Base-by-base conservation (phyloP, 2,113 vertebrate species). In the human (Homo sapiens) region DNA sequence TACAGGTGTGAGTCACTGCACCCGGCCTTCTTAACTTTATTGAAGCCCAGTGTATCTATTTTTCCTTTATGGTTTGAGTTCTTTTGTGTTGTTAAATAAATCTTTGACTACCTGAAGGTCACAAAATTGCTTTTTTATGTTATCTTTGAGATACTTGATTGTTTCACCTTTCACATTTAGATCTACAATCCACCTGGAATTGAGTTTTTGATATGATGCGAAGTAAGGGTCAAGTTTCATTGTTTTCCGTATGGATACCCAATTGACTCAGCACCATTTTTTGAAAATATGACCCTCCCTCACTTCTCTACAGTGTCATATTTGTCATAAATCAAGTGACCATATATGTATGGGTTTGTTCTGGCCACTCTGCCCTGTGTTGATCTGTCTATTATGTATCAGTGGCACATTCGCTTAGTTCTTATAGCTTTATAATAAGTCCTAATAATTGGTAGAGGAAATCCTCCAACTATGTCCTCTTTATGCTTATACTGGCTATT, bases 151-250 rank as follows among this genome's bases (percentile, higher is more conserved):
- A 81, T 50, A 38, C 57, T 83, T 81, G 48, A 89, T 90, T 30
- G 38, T 43, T 80, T 73, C 55, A 68, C 89, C 90, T 83, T 89
- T 96, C 43, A 88, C 12, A 9, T 96, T 92, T 93, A 97, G 40
- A 90, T 92, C 84, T 83, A 30, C 43, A 75, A 16, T 87, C 43
- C 23, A 81, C 45, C 43, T 68, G 66, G 30, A 88, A 96, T 72
- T 82, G 64, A 82, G 84, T 70, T 90, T 90, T 92, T 86, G 20
- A 13, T 82, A 8, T 40, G n/a, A 84, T 92, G 11, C 73, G 59
- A 96, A 97, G 40, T 86, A 59, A 87, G 48, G 55, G 70, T 89
- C 70, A 96, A 45, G 35, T 95, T 97, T 94, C 70, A 95, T 94
- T 96, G 92, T 78, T 95, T 95, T 94, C 57, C 52, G 48, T 70